phyloP scores from a whole-genome alignment of 1,140 invertebrate species.

The Hycleus cichorii region DNA sequence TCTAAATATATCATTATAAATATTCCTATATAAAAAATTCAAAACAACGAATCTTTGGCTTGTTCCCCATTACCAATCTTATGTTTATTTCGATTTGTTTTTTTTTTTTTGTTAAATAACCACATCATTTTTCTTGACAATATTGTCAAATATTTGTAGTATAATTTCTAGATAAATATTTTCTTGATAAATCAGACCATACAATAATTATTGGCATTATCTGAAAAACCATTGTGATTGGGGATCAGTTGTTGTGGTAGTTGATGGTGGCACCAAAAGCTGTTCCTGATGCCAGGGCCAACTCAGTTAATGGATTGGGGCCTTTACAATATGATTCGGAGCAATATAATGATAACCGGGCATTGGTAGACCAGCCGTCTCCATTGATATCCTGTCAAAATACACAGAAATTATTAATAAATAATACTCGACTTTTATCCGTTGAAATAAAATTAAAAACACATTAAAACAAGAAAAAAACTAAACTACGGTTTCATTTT shows the following conservation, averaged over 20 bases:
- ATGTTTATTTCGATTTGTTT: slow-evolving; percentile 17
- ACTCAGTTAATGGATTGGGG: slow-evolving; percentile 67
- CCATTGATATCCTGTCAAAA: slow-evolving; percentile 80
- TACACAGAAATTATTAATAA: slow-evolving; percentile 28
- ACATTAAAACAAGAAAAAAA: background rate
- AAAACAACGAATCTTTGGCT: slow-evolving; percentile 58
- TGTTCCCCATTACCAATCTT: slow-evolving; percentile 48
- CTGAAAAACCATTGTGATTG: slow-evolving; percentile 34
- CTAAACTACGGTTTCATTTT: background rate
- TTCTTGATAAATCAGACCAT: slow-evolving; percentile 28
- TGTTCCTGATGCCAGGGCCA: slow-evolving; percentile 33
- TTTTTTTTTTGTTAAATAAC: slow-evolving; percentile 20
- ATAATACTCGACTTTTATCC: background rate
- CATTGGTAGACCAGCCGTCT: slow-evolving; percentile 81
- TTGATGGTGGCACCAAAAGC: slow-evolving; percentile 22
- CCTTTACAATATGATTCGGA: slow-evolving; percentile 86
- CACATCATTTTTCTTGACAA: slow-evolving; percentile 15
- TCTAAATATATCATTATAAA: slow-evolving; percentile 27
- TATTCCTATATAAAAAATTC: slow-evolving; percentile 45
- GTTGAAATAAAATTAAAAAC: background rate
- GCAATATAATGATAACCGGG: slow-evolving; percentile 85
- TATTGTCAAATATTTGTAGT: slow-evolving; percentile 27
- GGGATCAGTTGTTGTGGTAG: slow-evolving; percentile 19
- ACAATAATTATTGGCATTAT: slow-evolving; percentile 27
- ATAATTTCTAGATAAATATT: slow-evolving; percentile 11